phyloP scores from a whole-genome alignment of 2,797 vertebrate species.

The Malacoctenus gilli region DNA sequence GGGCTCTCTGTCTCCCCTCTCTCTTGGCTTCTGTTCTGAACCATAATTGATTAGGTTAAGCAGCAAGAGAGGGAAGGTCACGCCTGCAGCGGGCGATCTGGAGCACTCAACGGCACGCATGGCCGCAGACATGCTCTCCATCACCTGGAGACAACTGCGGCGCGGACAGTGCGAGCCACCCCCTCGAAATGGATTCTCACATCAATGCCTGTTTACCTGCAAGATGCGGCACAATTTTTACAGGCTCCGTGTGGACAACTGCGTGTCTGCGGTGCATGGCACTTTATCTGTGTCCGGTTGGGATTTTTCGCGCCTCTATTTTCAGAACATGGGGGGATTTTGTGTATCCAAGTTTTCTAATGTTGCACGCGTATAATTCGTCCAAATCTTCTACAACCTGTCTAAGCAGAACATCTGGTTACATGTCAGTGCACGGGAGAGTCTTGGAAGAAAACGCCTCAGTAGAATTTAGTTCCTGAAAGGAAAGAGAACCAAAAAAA shows the following conservation, averaged over 20 bases:
- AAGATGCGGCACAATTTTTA: too few species aligned
- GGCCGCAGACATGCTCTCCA: slow-evolving; percentile 71
- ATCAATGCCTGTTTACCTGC: slow-evolving; percentile 3
- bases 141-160: slow-evolving; percentile 61
- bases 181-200: slow-evolving; percentile 47
- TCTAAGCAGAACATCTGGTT: slow-evolving; percentile 26
- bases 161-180: slow-evolving; percentile 38
- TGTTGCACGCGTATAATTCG: too few species aligned
- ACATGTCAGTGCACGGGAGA: slow-evolving; percentile 26
- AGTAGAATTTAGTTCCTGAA: slow-evolving; percentile 32
- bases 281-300: too few species aligned
- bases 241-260: too few species aligned
- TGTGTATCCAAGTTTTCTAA: too few species aligned
- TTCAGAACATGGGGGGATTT: too few species aligned
- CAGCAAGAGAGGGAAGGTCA: slow-evolving; percentile 80
- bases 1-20: slow-evolving; percentile 68
- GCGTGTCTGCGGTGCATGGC: too few species aligned
- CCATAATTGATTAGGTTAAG: slow-evolving; percentile 86
- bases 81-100: slow-evolving; percentile 68
- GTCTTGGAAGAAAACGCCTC: too few species aligned
- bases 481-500: slow-evolving; percentile 32
- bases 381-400: slow-evolving; percentile 4
- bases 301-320: too few species aligned
- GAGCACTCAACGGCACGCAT: slow-evolving; percentile 54
- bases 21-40: slow-evolving; percentile 80